Conservation (phyloP, 2,888 invertebrate species). For the Cremastinae sp. region DNA sequence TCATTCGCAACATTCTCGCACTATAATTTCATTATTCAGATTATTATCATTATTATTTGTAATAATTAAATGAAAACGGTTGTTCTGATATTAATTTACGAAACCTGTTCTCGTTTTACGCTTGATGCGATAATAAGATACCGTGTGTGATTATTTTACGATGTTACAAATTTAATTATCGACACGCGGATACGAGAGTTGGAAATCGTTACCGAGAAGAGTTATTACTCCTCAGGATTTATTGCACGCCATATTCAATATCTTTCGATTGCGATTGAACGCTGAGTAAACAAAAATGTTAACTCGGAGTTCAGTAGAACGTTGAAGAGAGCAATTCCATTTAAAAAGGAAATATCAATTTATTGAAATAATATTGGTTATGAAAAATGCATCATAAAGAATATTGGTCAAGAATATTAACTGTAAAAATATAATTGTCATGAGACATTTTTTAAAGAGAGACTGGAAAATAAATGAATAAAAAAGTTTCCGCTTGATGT, state of each 20-base stretch:
- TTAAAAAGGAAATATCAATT: no score
- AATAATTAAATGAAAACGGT: no score
- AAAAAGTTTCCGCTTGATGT: no score
- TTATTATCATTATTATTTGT: no score
- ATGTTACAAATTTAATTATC: slow-evolving; percentile 16
- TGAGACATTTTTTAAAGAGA: no score
- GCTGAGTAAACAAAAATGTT: neutral
- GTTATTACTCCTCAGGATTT: slow-evolving; percentile 7
- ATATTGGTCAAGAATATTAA: no score
- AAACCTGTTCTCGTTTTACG: slow-evolving; percentile 21
- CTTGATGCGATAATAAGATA: slow-evolving; percentile 16
- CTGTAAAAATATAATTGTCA: no score
- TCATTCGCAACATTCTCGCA: neutral
- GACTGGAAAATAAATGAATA: no score
- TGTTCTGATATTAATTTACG: neutral
- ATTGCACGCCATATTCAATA: neutral
- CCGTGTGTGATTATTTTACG: slow-evolving; percentile 10
- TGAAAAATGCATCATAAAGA: no score
- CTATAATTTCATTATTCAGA: no score
- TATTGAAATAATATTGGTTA: slow-evolving; percentile 6
- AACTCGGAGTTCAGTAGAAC: no score
- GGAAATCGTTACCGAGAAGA: neutral
- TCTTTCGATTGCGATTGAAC: neutral
- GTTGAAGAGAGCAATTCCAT: no score
- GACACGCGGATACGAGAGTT: neutral